These are phyloP conservation scores for Megatriorchis doriae DNA, from an alignment of 2,113 vertebrate genomes.

Conservation along the genomic window DNA sequence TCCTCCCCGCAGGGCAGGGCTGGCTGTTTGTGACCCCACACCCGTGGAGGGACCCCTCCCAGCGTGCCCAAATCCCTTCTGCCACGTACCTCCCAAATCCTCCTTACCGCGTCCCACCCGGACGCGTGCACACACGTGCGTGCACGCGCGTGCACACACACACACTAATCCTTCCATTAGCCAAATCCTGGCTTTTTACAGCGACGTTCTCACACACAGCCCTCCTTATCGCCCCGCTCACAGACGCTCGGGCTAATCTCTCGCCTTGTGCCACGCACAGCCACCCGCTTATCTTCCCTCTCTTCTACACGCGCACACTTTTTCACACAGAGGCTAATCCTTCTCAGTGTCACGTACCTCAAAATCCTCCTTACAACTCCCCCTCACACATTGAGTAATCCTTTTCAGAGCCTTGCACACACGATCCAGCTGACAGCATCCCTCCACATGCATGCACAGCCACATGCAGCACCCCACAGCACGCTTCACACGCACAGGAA, in stretches of 20 bases:
- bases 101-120: fast-evolving
- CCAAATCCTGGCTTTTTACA: background rate
- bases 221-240: background rate
- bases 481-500: background rate
- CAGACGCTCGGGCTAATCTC: background rate
- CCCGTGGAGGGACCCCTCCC: background rate
- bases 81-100: background rate
- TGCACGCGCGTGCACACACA: background rate
- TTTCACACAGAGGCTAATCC: slow-evolving; percentile 26
- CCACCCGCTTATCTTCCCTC: background rate
- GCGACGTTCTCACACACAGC: fast-evolving
- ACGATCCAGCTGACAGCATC: background rate
- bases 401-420: background rate
- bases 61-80: background rate
- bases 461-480: background rate
- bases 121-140: fast-evolving
- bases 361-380: slow-evolving; percentile 18
- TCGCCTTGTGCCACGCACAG: background rate
- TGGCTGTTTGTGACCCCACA: background rate
- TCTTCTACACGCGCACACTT: background rate
- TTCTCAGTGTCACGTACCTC: slow-evolving; percentile 29
- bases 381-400: slow-evolving; percentile 34
- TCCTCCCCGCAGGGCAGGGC: background rate
- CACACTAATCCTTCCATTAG: background rate
- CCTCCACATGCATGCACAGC: background rate